These are phyloP conservation scores for Coryphaenoides rupestris DNA, from an alignment of 2,113 vertebrate species.

Conservation along the genomic window DNA sequence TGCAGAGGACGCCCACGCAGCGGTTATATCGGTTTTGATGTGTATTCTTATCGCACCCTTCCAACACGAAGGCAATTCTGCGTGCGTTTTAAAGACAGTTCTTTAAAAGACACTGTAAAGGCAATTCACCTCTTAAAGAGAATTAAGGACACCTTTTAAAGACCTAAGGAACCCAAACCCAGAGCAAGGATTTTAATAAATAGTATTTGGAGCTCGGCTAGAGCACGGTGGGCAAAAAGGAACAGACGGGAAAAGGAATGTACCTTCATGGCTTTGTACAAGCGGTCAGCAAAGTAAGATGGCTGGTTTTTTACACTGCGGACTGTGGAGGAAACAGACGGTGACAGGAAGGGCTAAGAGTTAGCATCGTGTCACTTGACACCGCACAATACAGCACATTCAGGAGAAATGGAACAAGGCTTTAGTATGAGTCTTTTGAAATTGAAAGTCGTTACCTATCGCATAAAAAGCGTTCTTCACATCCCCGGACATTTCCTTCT, in stretches of 20 bases:
- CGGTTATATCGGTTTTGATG: too few species aligned
- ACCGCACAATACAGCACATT: neutral
- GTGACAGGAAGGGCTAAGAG: slow-evolving; percentile 4
- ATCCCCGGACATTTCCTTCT: slow-evolving; percentile 92
- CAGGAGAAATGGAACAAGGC: neutral
- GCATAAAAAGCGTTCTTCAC: slow-evolving; percentile 84
- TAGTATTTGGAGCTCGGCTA: too few species aligned
- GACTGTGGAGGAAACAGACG: slow-evolving; percentile 69
- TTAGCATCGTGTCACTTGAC: slow-evolving; percentile 5
- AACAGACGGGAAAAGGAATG: neutral
- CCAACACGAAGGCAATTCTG: too few species aligned
- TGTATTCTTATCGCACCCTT: too few species aligned
- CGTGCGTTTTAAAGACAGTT: too few species aligned
- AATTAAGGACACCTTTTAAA: too few species aligned
- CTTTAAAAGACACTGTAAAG: too few species aligned
- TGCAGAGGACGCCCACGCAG: slow-evolving; percentile 50
- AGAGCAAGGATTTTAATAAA: too few species aligned
- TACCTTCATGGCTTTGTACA: slow-evolving; percentile 99
- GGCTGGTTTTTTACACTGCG: slow-evolving; percentile 93
- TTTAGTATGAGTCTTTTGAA: neutral
- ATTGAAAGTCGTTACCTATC: slow-evolving; percentile 80
- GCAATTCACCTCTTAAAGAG: too few species aligned
- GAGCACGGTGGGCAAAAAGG: neutral
- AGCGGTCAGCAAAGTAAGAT: slow-evolving; percentile 89
- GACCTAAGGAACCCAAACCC: too few species aligned